Evolutionary conservation across 2,888 invertebrate species (phyloP).

Genomic region (Thymelicus sylvestris): DNA sequence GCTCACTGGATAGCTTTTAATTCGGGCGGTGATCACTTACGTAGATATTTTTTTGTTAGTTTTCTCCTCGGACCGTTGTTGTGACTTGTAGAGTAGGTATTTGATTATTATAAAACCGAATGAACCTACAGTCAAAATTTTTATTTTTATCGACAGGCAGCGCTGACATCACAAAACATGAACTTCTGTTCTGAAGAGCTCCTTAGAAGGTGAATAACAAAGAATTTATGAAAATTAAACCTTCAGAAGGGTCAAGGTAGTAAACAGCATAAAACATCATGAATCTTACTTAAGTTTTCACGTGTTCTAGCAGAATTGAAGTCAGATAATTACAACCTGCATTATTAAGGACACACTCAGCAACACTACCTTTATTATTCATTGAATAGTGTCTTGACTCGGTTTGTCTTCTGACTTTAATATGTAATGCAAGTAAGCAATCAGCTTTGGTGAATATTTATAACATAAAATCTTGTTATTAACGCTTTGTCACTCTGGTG

Average conservation of each 20-base stretch:
- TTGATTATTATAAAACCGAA: too few relatives aligned
- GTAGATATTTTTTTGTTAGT: too few relatives aligned
- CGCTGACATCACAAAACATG: too few relatives aligned
- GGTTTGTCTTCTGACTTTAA: constrained; percentile 31
- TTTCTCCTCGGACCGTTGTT: too few relatives aligned
- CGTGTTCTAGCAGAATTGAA: constrained; percentile 27
- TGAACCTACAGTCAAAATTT: too few relatives aligned
- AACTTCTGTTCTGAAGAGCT: too few relatives aligned
- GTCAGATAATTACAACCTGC: constrained; percentile 30
- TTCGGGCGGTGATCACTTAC: too few relatives aligned
- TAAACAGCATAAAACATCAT: not conserved
- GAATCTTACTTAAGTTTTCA: constrained; percentile 5
- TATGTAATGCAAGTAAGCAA: constrained; percentile 35
- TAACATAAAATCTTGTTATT: not conserved
- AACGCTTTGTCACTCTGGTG: not conserved
- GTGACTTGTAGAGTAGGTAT: too few relatives aligned
- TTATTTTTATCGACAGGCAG: too few relatives aligned
- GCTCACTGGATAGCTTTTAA: too few relatives aligned
- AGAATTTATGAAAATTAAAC: not conserved
- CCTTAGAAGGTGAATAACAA: not conserved
- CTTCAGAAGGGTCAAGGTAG: not conserved
- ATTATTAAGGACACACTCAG: constrained; percentile 34
- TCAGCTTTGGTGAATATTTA: constrained; percentile 24
- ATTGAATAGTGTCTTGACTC: constrained; percentile 34
- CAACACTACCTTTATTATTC: constrained; percentile 27